Conservation (phyloP, 2,797 vertebrate genomes). For the Poecilia wingei region DNA sequence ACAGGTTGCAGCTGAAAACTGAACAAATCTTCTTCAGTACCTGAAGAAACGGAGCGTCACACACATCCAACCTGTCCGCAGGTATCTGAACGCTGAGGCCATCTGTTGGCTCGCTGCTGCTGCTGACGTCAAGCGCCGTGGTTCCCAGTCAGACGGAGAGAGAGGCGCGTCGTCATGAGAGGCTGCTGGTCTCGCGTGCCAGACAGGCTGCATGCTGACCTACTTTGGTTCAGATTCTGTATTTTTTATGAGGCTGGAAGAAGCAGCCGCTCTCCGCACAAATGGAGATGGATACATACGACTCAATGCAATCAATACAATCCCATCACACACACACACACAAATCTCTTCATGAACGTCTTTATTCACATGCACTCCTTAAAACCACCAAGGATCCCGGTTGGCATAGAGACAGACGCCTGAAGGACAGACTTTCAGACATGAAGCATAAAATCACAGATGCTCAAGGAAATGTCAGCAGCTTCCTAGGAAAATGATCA, state of each 20-base stretch:
- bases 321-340: too few relatives aligned
- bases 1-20: neutral
- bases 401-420: slow-evolving; percentile 45
- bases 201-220: slow-evolving; percentile 62
- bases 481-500: slow-evolving; percentile 10
- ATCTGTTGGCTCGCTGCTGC: neutral
- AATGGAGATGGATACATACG: slow-evolving; percentile 11
- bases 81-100: neutral
- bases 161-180: slow-evolving; percentile 25
- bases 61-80: neutral
- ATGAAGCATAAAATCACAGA: slow-evolving; percentile 4
- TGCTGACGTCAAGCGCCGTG: slow-evolving; percentile 2
- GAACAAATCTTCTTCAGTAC: slow-evolving; percentile 10
- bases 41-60: slow-evolving; percentile 12
- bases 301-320: neutral
- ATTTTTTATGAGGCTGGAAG: slow-evolving; percentile 61
- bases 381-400: neutral
- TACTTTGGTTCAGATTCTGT: slow-evolving; percentile 60
- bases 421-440: slow-evolving; percentile 2
- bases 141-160: neutral
- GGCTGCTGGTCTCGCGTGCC: slow-evolving; percentile 26
- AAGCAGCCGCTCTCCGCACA: slow-evolving; percentile 24
- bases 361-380: slow-evolving; percentile 10
- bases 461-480: slow-evolving; percentile 1
- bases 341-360: neutral